These are phyloP conservation scores for Ibidorhyncha struthersii DNA, from an alignment of 2,113 vertebrate species.

Conservation along the genomic window DNA sequence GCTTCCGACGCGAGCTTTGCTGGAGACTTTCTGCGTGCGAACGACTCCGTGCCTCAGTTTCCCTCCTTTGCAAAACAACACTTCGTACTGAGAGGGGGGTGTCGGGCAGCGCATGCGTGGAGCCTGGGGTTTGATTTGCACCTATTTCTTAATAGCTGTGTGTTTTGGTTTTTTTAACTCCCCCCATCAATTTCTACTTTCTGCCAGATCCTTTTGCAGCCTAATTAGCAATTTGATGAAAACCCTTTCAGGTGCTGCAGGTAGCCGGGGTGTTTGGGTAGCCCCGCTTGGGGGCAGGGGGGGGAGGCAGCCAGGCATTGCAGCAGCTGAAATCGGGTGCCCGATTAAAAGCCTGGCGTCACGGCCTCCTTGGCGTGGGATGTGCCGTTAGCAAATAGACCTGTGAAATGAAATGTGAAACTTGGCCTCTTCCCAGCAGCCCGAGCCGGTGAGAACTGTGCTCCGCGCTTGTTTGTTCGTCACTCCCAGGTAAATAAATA, in stretches of 20 bases:
- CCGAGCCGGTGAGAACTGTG: constrained; percentile 13
- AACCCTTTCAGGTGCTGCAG: not conserved
- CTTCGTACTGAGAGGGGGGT: fast-evolving
- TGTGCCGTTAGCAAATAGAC: not conserved
- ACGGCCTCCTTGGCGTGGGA: not conserved
- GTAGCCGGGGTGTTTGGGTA: not conserved
- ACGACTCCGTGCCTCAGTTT: not conserved
- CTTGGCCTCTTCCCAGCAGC: constrained; percentile 18
- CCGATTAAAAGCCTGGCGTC: not conserved
- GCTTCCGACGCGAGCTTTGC: not conserved
- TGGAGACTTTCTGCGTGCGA: not conserved
- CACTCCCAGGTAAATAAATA: constrained; percentile 67
- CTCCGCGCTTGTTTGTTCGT: constrained; percentile 37
- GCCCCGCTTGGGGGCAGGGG: not conserved
- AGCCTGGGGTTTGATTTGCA: not conserved
- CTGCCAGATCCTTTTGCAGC: not conserved
- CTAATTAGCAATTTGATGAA: not conserved
- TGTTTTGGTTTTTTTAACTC: fast-evolving
- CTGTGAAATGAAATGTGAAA: constrained; percentile 30
- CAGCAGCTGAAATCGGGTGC: not conserved
- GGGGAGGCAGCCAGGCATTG: not conserved
- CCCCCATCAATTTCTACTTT: not conserved
- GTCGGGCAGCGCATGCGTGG: not conserved
- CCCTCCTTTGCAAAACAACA: not conserved
- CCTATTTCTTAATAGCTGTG: fast-evolving